Evolutionary conservation across 2,888 invertebrate genomes (phyloP).

Genomic region (Himalopsyche japonica): DNA sequence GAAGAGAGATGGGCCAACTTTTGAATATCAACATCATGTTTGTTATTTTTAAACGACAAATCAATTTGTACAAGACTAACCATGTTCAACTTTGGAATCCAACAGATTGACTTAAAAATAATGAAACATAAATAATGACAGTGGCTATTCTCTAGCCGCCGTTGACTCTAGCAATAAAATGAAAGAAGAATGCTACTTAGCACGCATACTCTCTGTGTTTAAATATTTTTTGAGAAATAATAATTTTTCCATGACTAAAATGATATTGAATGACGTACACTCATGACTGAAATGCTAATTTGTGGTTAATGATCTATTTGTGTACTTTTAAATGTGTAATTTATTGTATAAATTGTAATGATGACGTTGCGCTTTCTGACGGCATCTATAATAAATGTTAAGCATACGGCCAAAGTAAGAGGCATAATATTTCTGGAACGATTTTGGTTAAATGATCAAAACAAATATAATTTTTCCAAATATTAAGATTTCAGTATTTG

Average conservation of each 20-base stretch:
- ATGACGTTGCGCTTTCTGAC: background rate
- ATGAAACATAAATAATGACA: no score
- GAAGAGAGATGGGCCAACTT: conserved; percentile 85
- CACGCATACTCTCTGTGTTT: background rate
- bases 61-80: no score
- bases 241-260: background rate
- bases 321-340: background rate
- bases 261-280: background rate
- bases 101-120: no score
- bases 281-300: background rate
- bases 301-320: background rate
- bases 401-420: background rate
- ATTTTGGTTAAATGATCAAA: no score
- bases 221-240: background rate
- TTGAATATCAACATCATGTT: background rate
- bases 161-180: background rate
- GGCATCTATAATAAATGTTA: background rate
- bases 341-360: background rate
- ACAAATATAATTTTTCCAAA: no score
- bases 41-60: no score
- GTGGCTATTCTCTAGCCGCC: no score
- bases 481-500: no score
- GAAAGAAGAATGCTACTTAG: background rate
- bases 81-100: no score
- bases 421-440: background rate